phyloP scores from a whole-genome alignment of 2,113 vertebrate species.

The Brevimyrus niger region DNA sequence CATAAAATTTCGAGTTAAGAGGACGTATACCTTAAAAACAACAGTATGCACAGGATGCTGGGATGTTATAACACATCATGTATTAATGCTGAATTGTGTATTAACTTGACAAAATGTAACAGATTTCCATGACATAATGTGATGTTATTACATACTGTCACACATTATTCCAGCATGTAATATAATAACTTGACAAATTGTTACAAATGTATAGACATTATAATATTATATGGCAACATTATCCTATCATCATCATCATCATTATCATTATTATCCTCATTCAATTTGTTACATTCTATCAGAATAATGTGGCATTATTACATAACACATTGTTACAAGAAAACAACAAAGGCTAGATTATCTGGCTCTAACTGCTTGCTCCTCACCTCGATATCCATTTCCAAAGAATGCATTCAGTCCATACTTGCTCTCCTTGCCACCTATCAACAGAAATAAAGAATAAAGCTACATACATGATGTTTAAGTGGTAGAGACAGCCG shows the following conservation, averaged over 20 bases:
- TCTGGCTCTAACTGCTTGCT: neutral
- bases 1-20: neutral
- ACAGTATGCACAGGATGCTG: neutral
- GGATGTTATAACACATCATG: neutral
- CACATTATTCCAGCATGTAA: neutral
- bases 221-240: neutral
- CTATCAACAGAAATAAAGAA: conserved; percentile 31
- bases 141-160: neutral
- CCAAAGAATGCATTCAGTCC: conserved; percentile 43
- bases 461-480: conserved; percentile 10
- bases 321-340: neutral
- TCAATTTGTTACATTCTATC: neutral
- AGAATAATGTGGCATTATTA: neutral
- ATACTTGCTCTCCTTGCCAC: conserved; percentile 53
- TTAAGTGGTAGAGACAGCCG: neutral
- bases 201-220: neutral
- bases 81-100: neutral
- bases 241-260: neutral
- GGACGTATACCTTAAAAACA: neutral
- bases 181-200: neutral
- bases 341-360: neutral
- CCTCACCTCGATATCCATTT: conserved; percentile 59
- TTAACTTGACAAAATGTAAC: neutral
- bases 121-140: neutral
- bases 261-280: neutral